Evolutionary conservation across 2,113 vertebrate genomes (phyloP).

Genomic region (Eulemur rufifrons): DNA sequence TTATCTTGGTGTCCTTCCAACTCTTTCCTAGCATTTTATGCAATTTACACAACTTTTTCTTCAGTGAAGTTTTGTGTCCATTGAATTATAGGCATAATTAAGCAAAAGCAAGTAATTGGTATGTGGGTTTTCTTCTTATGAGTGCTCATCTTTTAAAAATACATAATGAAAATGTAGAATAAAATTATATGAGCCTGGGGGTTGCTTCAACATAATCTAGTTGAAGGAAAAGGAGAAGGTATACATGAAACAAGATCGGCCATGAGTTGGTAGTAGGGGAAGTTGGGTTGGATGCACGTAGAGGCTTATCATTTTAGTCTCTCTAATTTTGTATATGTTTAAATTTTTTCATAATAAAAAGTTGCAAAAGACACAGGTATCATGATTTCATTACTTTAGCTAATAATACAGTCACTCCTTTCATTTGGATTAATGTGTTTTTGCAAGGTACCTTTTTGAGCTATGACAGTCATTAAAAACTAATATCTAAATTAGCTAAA

Average conservation of each 20-base stretch:
- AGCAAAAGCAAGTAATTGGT: constrained; percentile 69
- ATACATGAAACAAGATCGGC: background rate
- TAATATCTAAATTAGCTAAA: constrained; percentile 9
- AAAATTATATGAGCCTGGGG: background rate
- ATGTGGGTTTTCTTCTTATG: background rate
- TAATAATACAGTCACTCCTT: background rate
- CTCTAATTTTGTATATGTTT: background rate
- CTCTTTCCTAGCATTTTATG: constrained; percentile 74
- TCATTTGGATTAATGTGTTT: background rate
- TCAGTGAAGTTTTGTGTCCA: constrained; percentile 80
- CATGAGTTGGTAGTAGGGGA: background rate
- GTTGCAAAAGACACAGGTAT: background rate
- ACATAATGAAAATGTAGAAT: background rate
- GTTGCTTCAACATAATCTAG: background rate
- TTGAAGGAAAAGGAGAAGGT: background rate
- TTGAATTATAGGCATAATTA: constrained; percentile 84
- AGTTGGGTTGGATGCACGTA: background rate
- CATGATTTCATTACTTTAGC: background rate
- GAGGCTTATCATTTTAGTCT: background rate
- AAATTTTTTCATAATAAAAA: background rate
- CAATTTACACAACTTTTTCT: constrained; percentile 80
- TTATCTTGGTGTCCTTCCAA: background rate
- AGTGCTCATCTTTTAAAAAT: constrained; percentile 20
- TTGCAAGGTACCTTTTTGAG: background rate
- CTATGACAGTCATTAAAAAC: background rate